Evolutionary conservation across 2,797 vertebrate species (phyloP).

Genomic region (Pseudopleuronectes americanus): DNA sequence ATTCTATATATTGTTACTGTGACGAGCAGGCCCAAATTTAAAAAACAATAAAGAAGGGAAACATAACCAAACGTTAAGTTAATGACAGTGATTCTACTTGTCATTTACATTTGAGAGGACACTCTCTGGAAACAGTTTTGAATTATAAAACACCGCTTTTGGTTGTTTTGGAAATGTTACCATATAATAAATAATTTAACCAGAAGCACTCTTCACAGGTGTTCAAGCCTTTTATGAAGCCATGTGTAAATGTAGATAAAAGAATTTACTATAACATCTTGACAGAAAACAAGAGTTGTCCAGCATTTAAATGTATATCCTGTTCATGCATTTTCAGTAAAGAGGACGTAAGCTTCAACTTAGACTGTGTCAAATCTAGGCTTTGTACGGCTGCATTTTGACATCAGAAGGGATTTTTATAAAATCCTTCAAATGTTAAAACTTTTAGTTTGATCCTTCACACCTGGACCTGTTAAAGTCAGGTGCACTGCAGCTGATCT

Average conservation of each 20-base stretch:
- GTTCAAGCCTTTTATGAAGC: too few relatives aligned
- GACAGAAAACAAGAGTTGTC: too few relatives aligned
- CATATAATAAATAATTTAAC: too few relatives aligned
- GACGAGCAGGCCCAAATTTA: neutral
- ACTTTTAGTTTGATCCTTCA: neutral
- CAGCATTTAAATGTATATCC: neutral
- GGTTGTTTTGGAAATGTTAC: too few relatives aligned
- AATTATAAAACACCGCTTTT: too few relatives aligned
- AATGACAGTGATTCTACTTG: neutral
- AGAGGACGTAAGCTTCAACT: neutral
- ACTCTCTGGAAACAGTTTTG: too few relatives aligned
- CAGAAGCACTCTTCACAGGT: too few relatives aligned
- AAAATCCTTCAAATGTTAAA: neutral
- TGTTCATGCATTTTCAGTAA: neutral
- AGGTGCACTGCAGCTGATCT: too few relatives aligned
- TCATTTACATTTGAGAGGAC: neutral
- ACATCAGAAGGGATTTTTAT: neutral
- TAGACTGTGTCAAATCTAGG: neutral
- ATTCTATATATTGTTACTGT: neutral
- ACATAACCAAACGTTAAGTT: slow-evolving; percentile 8
- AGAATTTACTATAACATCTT: too few relatives aligned
- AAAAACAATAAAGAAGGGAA: neutral
- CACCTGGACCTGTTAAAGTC: neutral
- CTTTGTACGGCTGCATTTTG: neutral
- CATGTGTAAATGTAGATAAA: too few relatives aligned